phyloP scores from a whole-genome alignment of 2,797 vertebrate species.

The Anniella stebbinsi region DNA sequence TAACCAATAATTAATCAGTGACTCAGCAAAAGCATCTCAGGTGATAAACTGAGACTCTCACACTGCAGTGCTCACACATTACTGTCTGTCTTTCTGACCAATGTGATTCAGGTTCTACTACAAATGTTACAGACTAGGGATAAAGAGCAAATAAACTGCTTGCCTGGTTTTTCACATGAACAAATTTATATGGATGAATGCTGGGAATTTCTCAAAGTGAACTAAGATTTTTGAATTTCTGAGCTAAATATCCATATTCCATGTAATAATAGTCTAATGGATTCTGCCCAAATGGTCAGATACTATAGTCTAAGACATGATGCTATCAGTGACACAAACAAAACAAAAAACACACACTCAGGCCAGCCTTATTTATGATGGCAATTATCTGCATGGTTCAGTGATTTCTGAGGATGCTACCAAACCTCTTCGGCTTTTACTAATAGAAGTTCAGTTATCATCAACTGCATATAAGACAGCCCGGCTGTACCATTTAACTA shows the following conservation, averaged over 20 bases:
- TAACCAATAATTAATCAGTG: conserved; percentile 58
- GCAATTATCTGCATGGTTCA: conserved; percentile 5
- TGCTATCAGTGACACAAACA: not conserved
- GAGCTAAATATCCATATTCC: not conserved
- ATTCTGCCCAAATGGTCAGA: not conserved
- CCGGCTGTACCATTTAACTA: not conserved
- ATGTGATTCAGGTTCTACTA: not conserved
- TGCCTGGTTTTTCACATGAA: not conserved
- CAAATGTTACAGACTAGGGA: not conserved
- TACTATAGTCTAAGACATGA: not conserved
- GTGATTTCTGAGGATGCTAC: not conserved
- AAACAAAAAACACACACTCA: not conserved
- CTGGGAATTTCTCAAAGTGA: not conserved
- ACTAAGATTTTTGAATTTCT: conserved; percentile 11
- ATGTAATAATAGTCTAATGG: not conserved
- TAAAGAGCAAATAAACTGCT: not conserved
- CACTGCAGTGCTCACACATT: not conserved
- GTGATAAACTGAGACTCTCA: not conserved
- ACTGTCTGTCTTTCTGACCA: not conserved
- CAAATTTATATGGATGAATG: not conserved
- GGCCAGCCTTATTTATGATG: conserved; percentile 8
- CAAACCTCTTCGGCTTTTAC: not conserved
- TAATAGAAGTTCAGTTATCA: conserved; percentile 16
- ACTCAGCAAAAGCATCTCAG: conserved; percentile 46
- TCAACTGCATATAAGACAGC: not conserved